Evolutionary conservation across 2,113 vertebrate genomes (phyloP).

Genomic region (Lethenteron camtschaticum): DNA sequence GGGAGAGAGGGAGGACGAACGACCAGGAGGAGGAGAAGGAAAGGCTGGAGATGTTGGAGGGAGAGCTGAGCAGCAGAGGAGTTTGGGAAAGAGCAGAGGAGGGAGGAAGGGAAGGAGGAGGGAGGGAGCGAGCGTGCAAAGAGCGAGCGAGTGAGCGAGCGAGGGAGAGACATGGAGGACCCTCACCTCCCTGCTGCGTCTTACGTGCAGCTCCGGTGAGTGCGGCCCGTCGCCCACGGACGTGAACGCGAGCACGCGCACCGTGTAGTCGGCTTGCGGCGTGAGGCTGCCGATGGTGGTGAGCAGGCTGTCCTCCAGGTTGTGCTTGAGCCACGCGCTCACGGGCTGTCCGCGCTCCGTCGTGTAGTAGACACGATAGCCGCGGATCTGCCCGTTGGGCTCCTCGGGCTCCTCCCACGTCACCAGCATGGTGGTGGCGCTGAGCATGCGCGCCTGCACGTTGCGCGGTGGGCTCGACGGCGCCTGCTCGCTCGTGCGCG

Average conservation of each 20-base stretch:
- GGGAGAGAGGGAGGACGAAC: no score
- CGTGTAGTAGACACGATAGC: constrained; percentile 71
- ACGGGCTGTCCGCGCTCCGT: constrained; percentile 32
- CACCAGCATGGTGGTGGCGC: constrained; percentile 69
- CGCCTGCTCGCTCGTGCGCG: constrained; percentile 82
- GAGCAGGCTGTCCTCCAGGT: constrained; percentile 50
- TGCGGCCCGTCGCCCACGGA: constrained; percentile 70
- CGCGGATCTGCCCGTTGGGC: constrained; percentile 62
- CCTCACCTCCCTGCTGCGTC: constrained; percentile 73
- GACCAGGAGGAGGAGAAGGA: no score
- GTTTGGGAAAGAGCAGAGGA: not conserved
- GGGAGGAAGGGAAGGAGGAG: not conserved
- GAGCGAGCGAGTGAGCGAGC: not conserved
- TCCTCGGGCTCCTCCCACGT: constrained; percentile 87
- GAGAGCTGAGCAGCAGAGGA: not conserved
- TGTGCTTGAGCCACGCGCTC: constrained; percentile 66
- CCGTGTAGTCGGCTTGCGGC: constrained; percentile 59
- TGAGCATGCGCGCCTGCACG: constrained; percentile 75
- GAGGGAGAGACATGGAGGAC: constrained; percentile 5
- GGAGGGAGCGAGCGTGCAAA: not conserved
- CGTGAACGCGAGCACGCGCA: constrained; percentile 69
- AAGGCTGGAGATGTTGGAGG: not conserved
- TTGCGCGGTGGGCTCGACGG: constrained; percentile 80
- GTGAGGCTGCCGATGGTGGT: constrained; percentile 63
- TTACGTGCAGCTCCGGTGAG: constrained; percentile 71